Percentiles rank a stretch among this genome's conserved stretches.
These are phyloP conservation scores for Rhineura floridana DNA, from an alignment of 2,113 vertebrate genomes.

Conservation along the genomic window DNA sequence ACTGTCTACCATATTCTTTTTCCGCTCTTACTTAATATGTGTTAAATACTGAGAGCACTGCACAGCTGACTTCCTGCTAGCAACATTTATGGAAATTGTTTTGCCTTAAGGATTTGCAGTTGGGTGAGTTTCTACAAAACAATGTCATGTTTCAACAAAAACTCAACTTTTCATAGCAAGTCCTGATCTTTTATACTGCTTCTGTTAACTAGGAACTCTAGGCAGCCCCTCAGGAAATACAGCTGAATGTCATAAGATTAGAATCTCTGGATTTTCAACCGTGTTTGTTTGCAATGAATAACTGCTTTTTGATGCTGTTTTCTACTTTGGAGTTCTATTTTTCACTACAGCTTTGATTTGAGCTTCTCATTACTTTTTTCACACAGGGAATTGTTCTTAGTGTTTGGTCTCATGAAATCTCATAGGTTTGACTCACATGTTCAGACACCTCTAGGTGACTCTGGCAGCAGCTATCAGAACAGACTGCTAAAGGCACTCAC, in stretches of 20 bases:
- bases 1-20: neutral
- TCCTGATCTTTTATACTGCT: neutral
- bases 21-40: neutral
- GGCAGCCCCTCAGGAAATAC: neutral
- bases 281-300: neutral
- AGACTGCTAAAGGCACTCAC: neutral
- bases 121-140: neutral
- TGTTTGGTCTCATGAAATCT: too few species aligned
- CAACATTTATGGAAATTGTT: neutral
- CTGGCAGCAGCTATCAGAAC: neutral
- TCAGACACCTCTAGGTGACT: neutral
- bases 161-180: neutral
- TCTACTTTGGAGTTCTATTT: neutral
- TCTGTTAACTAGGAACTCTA: neutral
- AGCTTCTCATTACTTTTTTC: neutral
- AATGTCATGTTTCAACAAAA: neutral
- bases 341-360: neutral
- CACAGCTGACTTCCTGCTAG: neutral
- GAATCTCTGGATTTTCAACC: neutral
- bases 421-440: neutral
- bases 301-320: neutral
- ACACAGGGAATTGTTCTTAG: neutral
- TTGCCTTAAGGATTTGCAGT: rapidly evolving
- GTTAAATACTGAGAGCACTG: neutral
- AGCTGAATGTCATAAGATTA: neutral